Base-by-base conservation (phyloP, 1,140 invertebrate species). In the Amphibalanus amphitrite region DNA sequence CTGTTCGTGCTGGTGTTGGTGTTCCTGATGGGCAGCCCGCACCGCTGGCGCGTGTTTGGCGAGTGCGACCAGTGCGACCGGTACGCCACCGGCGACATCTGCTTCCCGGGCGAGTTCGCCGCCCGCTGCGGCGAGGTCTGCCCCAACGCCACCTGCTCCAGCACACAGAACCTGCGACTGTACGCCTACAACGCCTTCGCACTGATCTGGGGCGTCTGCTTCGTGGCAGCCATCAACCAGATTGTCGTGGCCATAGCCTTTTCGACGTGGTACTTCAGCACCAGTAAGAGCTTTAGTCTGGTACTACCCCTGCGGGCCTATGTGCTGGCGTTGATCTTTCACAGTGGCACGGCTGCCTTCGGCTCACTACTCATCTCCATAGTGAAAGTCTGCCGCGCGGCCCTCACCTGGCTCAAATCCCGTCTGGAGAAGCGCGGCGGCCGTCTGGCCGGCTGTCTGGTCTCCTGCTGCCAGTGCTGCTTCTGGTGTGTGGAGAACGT, bases 401-500 rank as follows among this genome's bases (percentile, higher is more conserved):
- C 1, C 13, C 47, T 59, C 13, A 20, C 23, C 13, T 13, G 13
- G 13, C 13, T 23, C 47, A 59, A 59, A 20, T 20, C 10, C 1
- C 47, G 47, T 13, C 47, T 59, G 47, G 47, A 59, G 47, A 59
- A 59, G 47, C 20, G 20, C 47, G 47, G 47, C 47, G 47, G 47
- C 47, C 23, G 47, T 23, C 13, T 23, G 20, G 47, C 47, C 13
- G 13, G 47, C 47, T 20, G 13, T 20, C 1, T 23, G 10, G 47
- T 79, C 67, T 84, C 84, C 76, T 87, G 85, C 73, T 90, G 89
- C 78, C 84, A 86, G 71, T 90, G 89, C 76, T 90, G 87, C 76
- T 79, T 90, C 0, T 85, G 83, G 77, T 88, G 86, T 74, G 85
- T 91, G 74, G 89, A 91, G 77, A 87, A 85, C 70, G 84, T 85